Evolutionary conservation across 2,113 vertebrate genomes (phyloP), one percentile per base, ranked within the genome.

Genomic region (Lipophrys pholis): DNA sequence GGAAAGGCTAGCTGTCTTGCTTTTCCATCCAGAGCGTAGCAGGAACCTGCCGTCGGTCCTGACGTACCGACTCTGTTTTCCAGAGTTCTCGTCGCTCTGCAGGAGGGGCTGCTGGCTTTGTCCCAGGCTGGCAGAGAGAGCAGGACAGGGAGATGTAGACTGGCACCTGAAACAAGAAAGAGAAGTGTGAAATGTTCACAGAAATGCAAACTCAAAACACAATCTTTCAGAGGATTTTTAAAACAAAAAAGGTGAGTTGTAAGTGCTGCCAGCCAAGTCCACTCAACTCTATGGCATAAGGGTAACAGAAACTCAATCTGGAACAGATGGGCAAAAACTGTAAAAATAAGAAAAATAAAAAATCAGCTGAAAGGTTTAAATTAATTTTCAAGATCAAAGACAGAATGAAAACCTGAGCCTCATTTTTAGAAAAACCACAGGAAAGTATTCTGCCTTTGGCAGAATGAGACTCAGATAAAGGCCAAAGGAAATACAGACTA

Each of bases 101-200:
- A 97, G 93, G 60, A 93, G 85, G 0, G 92, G 93, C 67, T 93
- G 94, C 63, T 93, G 95, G 76, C 92, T 87, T 57, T 91, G 93
- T 75, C 91, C 94, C 81, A 94, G 93, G 11, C 91, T 92, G 0
- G 91, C 93, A 67, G 95, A 94, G 49, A 96, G 68, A 80, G 95
- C 91, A 46, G 96, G 94, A 1, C 94, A 95, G 6, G 95, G 95
- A 52, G 96, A 98, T 61, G 94, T 94, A 61, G 97, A 96, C 78
- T 95, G 96, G 92, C 95, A 97, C 96, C 98, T 99, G 87, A 61
- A 92, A 93, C 43, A 70, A 87, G 80, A 92, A 17, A 81, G 78
- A 93, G 56, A 87, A 81, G 59, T 77, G 56, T 72, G 35, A 30
- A 30, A 30, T 30, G 21, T 30, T 30, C 21, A 30, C 21, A 30